phyloP scores from a whole-genome alignment of 2,113 vertebrate species.

The Malaclemys terrapin region DNA sequence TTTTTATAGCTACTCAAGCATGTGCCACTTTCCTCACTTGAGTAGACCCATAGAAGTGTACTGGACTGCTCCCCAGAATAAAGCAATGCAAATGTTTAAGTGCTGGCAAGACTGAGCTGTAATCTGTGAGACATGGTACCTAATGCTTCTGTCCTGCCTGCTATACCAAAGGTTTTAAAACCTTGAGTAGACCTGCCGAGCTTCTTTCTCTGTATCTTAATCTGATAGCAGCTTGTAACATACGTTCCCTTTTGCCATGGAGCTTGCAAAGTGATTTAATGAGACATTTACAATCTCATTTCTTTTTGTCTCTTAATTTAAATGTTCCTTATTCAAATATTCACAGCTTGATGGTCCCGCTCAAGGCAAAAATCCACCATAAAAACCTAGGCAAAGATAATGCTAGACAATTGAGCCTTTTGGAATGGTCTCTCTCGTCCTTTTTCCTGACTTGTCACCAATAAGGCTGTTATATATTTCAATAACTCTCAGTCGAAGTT shows the following conservation, averaged over 20 bases:
- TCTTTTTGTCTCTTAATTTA: conserved; percentile 34
- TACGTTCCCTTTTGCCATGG: conserved; percentile 14
- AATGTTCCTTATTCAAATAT: conserved; percentile 25
- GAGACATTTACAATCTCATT: conserved; percentile 12
- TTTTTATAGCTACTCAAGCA: not conserved
- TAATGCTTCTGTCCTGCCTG: not conserved
- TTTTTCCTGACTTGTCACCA: not conserved
- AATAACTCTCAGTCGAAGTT: conserved; percentile 4
- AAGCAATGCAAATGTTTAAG: not conserved
- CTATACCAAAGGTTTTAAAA: not conserved
- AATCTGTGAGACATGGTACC: not conserved
- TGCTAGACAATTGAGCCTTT: conserved; percentile 41
- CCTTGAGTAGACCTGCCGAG: not conserved
- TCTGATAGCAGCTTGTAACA: conserved; percentile 31
- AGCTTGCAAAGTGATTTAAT: conserved; percentile 16
- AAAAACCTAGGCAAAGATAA: conserved; percentile 2
- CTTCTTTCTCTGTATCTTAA: not conserved
- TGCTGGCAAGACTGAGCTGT: not conserved
- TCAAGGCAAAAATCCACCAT: conserved; percentile 31
- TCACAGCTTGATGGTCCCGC: conserved; percentile 41
- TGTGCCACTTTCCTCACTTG: not conserved
- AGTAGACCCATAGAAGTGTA: not conserved
- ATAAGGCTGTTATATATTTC: conserved; percentile 11
- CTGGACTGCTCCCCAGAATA: not conserved
- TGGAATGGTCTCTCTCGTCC: not conserved